Conservation (phyloP, 2,888 invertebrate genomes). For the Athalia circularis region DNA sequence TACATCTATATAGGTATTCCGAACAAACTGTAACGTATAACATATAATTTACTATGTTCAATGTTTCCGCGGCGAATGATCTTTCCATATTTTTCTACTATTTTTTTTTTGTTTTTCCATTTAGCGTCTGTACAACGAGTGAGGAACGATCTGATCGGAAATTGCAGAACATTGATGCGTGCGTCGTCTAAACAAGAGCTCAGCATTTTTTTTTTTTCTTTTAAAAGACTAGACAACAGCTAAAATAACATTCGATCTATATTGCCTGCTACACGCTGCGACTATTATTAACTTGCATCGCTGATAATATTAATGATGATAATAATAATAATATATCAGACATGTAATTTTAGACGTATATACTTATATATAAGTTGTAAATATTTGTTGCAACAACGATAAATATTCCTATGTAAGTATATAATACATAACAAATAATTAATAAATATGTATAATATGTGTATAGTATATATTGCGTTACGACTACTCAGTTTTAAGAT, state of each 20-base stretch:
- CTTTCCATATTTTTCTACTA: neutral
- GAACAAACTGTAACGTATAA: neutral
- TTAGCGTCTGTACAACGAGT: neutral
- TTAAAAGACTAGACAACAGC: conserved; percentile 40
- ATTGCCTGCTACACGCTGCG: conserved; percentile 65
- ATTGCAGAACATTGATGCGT: neutral
- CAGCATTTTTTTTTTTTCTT: conserved; percentile 3
- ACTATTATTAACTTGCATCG: conserved; percentile 50
- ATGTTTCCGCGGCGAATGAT: neutral
- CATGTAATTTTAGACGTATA: neutral
- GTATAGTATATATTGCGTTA: conserved; percentile 8
- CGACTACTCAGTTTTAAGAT: neutral
- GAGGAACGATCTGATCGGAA: neutral
- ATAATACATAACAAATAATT: conserved; percentile 13
- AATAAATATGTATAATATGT: neutral
- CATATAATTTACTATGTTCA: neutral
- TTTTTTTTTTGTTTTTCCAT: neutral
- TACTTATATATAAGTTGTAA: conserved; percentile 22
- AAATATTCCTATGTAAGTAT: neutral
- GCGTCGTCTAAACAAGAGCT: conserved; percentile 11
- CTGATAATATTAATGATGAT: conserved; percentile 7
- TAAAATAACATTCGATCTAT: conserved; percentile 55
- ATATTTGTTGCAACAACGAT: conserved; percentile 15
- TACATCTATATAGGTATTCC: neutral
- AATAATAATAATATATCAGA: neutral